These are phyloP conservation scores for Peribatodes rhomboidaria DNA, from an alignment of 2,888 invertebrate species.

Conservation along the genomic window DNA sequence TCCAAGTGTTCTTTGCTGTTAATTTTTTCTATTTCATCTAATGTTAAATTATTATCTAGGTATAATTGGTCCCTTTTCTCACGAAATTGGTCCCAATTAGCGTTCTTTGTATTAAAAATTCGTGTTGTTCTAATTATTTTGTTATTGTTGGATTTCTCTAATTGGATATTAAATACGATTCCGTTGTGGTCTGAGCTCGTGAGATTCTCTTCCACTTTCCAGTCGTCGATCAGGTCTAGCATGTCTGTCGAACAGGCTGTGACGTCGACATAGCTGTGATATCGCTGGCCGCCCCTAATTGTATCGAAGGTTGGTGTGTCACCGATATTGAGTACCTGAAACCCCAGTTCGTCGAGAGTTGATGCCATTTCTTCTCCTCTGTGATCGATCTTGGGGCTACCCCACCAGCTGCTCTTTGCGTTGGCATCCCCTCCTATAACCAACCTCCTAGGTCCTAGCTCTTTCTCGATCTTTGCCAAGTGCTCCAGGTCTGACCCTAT, in stretches of 20 bases:
- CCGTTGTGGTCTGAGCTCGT: conserved; percentile 3
- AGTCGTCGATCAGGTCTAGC: neutral
- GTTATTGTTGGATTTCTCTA: neutral
- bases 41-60: conserved; percentile 14
- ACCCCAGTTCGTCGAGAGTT: neutral
- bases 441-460: neutral
- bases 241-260: neutral
- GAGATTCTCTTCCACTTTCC: neutral
- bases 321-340: neutral
- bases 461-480: neutral
- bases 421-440: neutral
- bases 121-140: conserved; percentile 30
- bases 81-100: conserved; percentile 10
- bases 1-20: neutral
- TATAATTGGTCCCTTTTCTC: conserved; percentile 2
- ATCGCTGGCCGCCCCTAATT: neutral
- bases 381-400: neutral
- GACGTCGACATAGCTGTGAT: neutral
- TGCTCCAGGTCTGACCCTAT: neutral
- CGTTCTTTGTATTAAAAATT: conserved; percentile 6
- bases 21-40: neutral
- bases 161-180: neutral
- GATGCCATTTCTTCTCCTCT: neutral
- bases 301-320: conserved; percentile 17
- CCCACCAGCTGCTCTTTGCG: neutral